These are phyloP conservation scores for Eulemur albifrons DNA, from an alignment of 2,797 vertebrate genomes.

Conservation along the genomic window DNA sequence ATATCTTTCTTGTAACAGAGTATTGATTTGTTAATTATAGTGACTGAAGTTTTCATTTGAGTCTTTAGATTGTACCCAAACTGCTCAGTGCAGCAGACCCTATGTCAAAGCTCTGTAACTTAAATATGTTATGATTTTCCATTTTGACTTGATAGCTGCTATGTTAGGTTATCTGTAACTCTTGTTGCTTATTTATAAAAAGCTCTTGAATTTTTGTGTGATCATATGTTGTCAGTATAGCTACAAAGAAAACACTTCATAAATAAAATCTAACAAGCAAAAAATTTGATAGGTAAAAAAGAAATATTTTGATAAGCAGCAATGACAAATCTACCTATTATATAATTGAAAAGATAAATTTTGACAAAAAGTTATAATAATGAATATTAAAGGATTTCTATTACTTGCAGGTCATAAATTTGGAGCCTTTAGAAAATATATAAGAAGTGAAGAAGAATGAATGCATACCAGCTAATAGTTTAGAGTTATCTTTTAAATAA, in stretches of 20 bases:
- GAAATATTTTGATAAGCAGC: not conserved
- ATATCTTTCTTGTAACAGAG: not conserved
- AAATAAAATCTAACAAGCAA: not conserved
- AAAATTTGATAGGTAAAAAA: not conserved
- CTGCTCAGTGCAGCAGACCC: not conserved
- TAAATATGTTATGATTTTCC: conserved; percentile 14
- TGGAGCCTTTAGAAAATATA: conserved; percentile 13
- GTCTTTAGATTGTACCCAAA: not conserved
- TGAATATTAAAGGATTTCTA: not conserved
- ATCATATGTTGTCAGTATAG: not conserved
- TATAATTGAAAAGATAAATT: conserved; percentile 16
- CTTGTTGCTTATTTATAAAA: not conserved
- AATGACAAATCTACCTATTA: not conserved
- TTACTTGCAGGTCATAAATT: not conserved
- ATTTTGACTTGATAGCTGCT: not conserved
- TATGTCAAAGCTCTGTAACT: not conserved
- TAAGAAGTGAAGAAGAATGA: not conserved
- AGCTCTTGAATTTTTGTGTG: not conserved
- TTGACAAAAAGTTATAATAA: not conserved
- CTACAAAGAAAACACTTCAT: not conserved
- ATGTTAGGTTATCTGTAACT: not conserved
- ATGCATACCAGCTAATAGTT: not conserved
- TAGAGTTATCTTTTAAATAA: not conserved
- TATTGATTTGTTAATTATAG: conserved; percentile 21
- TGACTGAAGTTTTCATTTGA: not conserved